Base-by-base conservation (phyloP, 2,113 vertebrate genomes). In the Crotalus helleri region DNA sequence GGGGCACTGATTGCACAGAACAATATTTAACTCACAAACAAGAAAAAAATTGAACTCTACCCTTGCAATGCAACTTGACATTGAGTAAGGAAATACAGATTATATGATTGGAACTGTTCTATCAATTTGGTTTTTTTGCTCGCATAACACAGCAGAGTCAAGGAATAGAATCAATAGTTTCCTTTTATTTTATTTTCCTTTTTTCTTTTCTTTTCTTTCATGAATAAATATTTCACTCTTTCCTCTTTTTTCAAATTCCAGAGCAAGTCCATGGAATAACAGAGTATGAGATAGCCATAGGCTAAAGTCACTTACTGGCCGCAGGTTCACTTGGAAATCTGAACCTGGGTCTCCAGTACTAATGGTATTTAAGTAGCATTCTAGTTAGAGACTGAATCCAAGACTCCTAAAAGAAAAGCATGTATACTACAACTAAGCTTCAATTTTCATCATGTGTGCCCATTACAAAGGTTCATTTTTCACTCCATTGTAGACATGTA, bases 401-500 rank as follows among this genome's bases (percentile, higher is more conserved):
- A 54, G 39, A 17, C 13, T 6, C 59, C 26, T 7, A 26, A 9
- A 49, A 5, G 13, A 17, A 87, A 91, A 86, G 55, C 9, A 59
- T 15, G 12, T n/a, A 24, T 4, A 86, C 91, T 58, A 44, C 91
- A 15, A 57, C 24, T 29, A 29, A 91, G 15, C 44, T 49, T 44
- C 55, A 26, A 17, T 51, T 26, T 51, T 92, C 57, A 19, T 58
- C 53, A 5, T 61, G 92, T 0, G 55, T 92, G 53, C 12, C 0
- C 58, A 26, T 61, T 49, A 96, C 96, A 96, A 94, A 95, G 95
- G 92, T 88, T 90, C 59, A 0, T 9, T 93, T 96, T 90, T 93
- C 58, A 24, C 90, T 89, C 92, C 91, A 94, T 88, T 53, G 3
- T 89, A 95, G 93, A 92, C 96, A 97, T 96, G 96, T 97, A 96